These are phyloP conservation scores for Polypterus bichir DNA, from an alignment of 2,113 vertebrate genomes.

Conservation along the genomic window DNA sequence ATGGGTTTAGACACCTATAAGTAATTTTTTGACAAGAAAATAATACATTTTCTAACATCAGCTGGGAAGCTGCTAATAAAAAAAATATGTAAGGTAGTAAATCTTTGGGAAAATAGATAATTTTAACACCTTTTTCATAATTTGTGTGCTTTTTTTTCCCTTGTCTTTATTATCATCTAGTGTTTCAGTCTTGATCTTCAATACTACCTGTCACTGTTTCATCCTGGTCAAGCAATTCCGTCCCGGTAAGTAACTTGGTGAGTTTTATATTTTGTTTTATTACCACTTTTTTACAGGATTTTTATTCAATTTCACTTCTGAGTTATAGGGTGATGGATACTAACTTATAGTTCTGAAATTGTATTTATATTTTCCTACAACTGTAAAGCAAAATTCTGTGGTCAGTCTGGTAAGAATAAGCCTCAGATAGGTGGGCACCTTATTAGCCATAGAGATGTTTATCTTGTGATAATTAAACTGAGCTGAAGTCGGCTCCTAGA, in stretches of 20 bases:
- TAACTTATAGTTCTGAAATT: too few species aligned
- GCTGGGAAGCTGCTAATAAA: conserved; percentile 16
- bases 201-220: conserved; percentile 74
- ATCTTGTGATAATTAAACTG: too few species aligned
- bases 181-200: conserved; percentile 81
- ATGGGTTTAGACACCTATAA: conserved; percentile 15
- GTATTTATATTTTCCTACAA: too few species aligned
- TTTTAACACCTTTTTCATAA: conserved; percentile 10
- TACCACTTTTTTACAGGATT: too few species aligned
- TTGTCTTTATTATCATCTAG: conserved; percentile 35
- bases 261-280: conserved; percentile 3
- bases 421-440: too few species aligned
- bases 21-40: conserved; percentile 15
- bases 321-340: too few species aligned
- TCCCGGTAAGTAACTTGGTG: conserved; percentile 59
- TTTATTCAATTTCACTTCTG: too few species aligned
- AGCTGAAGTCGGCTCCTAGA: too few species aligned
- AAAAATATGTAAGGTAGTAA: conserved; percentile 10
- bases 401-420: too few species aligned
- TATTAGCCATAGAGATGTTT: too few species aligned
- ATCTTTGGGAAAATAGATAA: too few species aligned
- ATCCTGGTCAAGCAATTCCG: conserved; percentile 86
- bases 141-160: conserved; percentile 17
- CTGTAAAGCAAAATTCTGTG: too few species aligned
- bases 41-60: conserved; percentile 17